A percentile compares a stretch with the other conserved stretches of the same genome.
Conservation (phyloP, 2,888 invertebrate genomes). For the Helleia helle region DNA sequence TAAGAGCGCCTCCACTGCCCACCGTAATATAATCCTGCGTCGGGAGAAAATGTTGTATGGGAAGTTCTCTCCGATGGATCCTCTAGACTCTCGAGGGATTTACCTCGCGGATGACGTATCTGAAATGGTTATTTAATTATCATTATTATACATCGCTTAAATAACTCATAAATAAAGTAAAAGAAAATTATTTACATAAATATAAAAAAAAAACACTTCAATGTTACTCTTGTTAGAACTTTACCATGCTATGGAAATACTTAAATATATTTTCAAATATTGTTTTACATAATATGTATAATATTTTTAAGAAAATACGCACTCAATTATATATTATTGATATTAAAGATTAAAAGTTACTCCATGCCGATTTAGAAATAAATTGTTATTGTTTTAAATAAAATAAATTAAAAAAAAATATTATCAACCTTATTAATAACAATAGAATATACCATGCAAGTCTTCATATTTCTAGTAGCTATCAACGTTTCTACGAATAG, state of each 20-base stretch:
- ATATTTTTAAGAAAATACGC: neutral
- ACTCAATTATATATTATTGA: neutral
- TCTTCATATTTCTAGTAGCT: constrained; percentile 17
- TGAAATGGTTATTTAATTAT: too few relatives aligned
- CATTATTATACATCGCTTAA: neutral
- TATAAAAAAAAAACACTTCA: constrained; percentile 4
- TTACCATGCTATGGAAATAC: constrained; percentile 11
- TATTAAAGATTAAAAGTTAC: neutral
- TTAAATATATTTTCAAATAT: constrained; percentile 9
- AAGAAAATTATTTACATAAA: neutral
- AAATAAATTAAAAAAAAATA: constrained; percentile 10
- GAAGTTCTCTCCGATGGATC: constrained; percentile 80
- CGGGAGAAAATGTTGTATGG: constrained; percentile 76
- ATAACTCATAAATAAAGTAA: neutral
- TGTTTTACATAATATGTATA: constrained; percentile 1
- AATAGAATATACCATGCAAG: constrained; percentile 45
- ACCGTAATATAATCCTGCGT: constrained; percentile 74
- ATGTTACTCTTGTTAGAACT: constrained; percentile 8
- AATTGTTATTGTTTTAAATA: neutral
- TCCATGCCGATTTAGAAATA: constrained; percentile 2
- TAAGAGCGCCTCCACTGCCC: constrained; percentile 84
- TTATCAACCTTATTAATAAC: constrained; percentile 13
- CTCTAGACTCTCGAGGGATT: constrained; percentile 88
- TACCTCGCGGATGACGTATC: constrained; percentile 88
- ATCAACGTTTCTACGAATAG: constrained; percentile 18